Base-by-base conservation (phyloP, 64 coral and sea anemone genomes). In the Hydrozoanthus tunicans region DNA sequence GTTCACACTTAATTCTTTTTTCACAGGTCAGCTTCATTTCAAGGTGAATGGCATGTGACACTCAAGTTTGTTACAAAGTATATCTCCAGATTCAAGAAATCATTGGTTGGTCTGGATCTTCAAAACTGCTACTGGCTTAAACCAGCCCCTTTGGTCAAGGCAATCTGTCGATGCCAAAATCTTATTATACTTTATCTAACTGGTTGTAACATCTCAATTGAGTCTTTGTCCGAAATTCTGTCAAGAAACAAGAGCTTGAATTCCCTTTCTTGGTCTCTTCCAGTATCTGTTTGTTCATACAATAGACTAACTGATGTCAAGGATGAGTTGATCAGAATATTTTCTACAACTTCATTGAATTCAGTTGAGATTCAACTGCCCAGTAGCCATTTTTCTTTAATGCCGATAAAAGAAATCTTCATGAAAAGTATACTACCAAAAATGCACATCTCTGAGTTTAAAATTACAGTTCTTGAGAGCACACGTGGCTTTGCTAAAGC, bases 21-120 rank as follows among this genome's bases (percentile, higher is more conserved):
- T 17, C 56, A 58, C 9, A 86, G 83, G 54, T 73, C 66, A 73
- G 83, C 56, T 14, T 72, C 66, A 59, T 86, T 86, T 86, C 12
- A 72, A 73, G 23, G 68, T 25, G 67, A 73, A 32, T 86, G 83
- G 83, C 23, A 73, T 15, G 83, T 73, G 9, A 26, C 83, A 59
- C 3, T 13, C 10, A 86, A 43, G 23, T 86, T 86, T 86, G 83
- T 86, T 56, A 73, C 67, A 73, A 73, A 68, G 15, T 86, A 86
- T 24, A 86, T 86, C 65, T 73, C 83, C 67, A 86, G 83, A 59
- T 86, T 86, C 83, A 86, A 86, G 65, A 15, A 55, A 24, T 71
- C 68, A 43, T 11, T 86, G 68, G 20, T 73, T 73, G 71, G 20
- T 73, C 3, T 86, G 54, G 83, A 86, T 59, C 59, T 86, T 55